Base-by-base conservation (phyloP, 2,797 vertebrate species). In the Sebastolobus altivelis region DNA sequence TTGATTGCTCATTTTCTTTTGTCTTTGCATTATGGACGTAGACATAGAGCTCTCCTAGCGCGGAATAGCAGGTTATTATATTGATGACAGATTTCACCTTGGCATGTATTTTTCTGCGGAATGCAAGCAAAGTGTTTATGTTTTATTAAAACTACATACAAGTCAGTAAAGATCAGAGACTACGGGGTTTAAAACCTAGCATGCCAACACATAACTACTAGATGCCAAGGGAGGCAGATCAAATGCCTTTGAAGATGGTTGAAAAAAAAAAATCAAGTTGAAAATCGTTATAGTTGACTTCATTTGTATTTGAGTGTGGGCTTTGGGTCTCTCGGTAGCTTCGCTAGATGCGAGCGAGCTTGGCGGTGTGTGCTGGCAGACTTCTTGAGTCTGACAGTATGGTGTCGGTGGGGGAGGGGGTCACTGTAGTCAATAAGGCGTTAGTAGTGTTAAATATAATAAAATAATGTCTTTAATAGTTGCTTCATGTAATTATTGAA, bases 171-270 rank as follows among this genome's bases (percentile, higher is more conserved):
- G 92, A 93, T 94, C 91, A 94, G 90, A 94, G 89, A 88, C 70
- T 82, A 82, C 78, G 78, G 81, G 83, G 62, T 91, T 90, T 90
- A 84, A 93, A 93, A 86, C 71, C 82, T 82, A 89, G 90, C 85
- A 91, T 93, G 92, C 91, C 92, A 93, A 88, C 85, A 92, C 75
- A 85, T 86, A 92, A 83, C 89, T 85, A 91, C 87, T 75, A 82
- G 88, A 92, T 89, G 85, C 87, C 90, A 87, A 88, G 90, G 92
- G 93, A 94, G 90, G 76, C 88, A 89, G 90, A 94, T 95, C 93
- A 94, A 92, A 95, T 93, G 69, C 90, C 92, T 95, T 94, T 93
- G 92, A 94, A 94, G 92, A 92, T 60, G 65, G 79, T 84, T 79
- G 54, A 27, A 11, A 81, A 75, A 80, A 89, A 82, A 88, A 88